These are phyloP conservation scores for Cromileptes altivelis DNA, from an alignment of 2,113 vertebrate species.

Conservation along the genomic window DNA sequence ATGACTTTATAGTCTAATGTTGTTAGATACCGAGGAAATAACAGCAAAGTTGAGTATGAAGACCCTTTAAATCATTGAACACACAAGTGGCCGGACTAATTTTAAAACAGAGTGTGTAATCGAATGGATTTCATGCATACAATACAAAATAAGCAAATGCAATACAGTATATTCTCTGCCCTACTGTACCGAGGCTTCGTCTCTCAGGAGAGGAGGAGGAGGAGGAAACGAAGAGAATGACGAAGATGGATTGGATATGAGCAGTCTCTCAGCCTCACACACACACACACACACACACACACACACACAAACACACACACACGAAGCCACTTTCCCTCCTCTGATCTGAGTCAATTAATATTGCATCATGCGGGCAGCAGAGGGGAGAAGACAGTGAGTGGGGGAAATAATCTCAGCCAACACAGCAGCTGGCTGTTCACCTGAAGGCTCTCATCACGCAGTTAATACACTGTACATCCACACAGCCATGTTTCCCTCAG, in stretches of 20 bases:
- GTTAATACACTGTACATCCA: not conserved
- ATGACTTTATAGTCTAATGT: not conserved
- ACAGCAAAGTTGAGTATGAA: not conserved
- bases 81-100: not conserved
- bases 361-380: conserved; percentile 49
- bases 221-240: not conserved
- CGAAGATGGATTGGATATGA: conserved; percentile 28
- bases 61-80: not conserved
- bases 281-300: not conserved
- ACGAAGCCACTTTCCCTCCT: conserved; percentile 6
- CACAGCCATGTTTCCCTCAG: not conserved
- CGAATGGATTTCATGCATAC: not conserved
- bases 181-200: not conserved
- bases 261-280: not conserved
- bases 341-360: conserved; percentile 57
- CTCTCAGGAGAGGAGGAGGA: conserved; percentile 22
- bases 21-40: not conserved
- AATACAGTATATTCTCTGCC: not conserved
- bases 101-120: not conserved
- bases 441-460: conserved; percentile 3
- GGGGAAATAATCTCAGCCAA: conserved; percentile 20
- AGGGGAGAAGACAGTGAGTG: conserved; percentile 23
- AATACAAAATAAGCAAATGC: not conserved
- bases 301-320: not conserved
- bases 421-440: conserved; percentile 19